Conservation (phyloP, 1,140 invertebrate genomes). For the Sarcophaga bullata region DNA sequence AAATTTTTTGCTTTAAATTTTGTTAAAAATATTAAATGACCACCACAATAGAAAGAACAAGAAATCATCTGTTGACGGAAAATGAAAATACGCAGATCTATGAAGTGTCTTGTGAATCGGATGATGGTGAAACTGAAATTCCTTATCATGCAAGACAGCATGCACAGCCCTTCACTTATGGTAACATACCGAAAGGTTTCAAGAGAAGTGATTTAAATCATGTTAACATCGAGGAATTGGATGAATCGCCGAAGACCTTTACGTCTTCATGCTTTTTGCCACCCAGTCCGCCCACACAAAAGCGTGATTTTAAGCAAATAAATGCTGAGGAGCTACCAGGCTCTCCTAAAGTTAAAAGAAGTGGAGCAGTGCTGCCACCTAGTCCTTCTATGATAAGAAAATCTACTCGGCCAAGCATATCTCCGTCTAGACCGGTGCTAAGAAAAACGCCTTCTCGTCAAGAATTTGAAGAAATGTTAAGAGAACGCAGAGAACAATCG, state of each 20-base stretch:
- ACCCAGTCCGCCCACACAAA: not conserved
- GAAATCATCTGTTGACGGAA: slow-evolving; percentile 21
- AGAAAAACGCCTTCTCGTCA: slow-evolving; percentile 51
- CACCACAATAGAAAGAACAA: slow-evolving; percentile 28
- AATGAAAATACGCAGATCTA: slow-evolving; percentile 1
- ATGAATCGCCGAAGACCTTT: not conserved
- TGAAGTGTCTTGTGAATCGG: slow-evolving; percentile 21
- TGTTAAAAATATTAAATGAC: slow-evolving; percentile 24
- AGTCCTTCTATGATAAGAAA: slow-evolving; percentile 47
- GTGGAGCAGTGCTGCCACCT: not conserved
- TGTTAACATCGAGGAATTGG: slow-evolving; percentile 32
- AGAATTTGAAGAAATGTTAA: slow-evolving; percentile 55
- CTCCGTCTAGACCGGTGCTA: slow-evolving; percentile 49
- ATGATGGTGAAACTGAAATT: slow-evolving; percentile 64
- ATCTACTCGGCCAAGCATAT: slow-evolving; percentile 47
- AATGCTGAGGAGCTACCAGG: not conserved
- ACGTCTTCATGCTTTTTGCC: not conserved
- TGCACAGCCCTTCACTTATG: slow-evolving; percentile 80
- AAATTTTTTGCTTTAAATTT: not conserved
- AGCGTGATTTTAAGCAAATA: not conserved
- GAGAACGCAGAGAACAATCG: slow-evolving; percentile 50
- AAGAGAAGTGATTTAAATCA: slow-evolving; percentile 49
- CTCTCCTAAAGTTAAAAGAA: not conserved
- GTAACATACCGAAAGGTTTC: slow-evolving; percentile 63
- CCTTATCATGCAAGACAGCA: slow-evolving; percentile 82